Evolutionary conservation across 2,888 invertebrate species (phyloP).

Genomic region (Archips xylosteana): DNA sequence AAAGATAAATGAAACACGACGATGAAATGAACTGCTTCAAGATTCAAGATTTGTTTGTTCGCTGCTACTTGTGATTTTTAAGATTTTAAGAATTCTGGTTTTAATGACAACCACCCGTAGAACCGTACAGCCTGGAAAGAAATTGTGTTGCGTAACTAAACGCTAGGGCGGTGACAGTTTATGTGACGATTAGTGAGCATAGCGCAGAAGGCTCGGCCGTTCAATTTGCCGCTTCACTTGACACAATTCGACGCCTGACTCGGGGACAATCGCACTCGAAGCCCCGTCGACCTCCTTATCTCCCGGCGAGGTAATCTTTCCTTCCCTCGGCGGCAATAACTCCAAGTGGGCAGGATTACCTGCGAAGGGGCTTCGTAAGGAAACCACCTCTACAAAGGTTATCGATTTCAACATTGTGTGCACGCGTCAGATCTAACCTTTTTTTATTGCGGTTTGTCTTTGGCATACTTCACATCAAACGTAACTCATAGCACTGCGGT

Average conservation of each 20-base stretch:
- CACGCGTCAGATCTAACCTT: slow-evolving; percentile 65
- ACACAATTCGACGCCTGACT: slow-evolving; percentile 86
- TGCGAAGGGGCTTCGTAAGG: slow-evolving; percentile 81
- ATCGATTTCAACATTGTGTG: slow-evolving; percentile 82
- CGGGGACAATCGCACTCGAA: slow-evolving; percentile 85
- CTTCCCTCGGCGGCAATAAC: slow-evolving; percentile 85
- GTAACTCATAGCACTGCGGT: slow-evolving; percentile 18
- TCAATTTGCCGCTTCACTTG: slow-evolving; percentile 86
- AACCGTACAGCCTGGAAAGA: slow-evolving; percentile 48
- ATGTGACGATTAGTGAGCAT: slow-evolving; percentile 83
- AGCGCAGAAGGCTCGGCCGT: slow-evolving; percentile 83
- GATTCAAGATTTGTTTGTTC: not conserved
- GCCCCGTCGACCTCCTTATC: slow-evolving; percentile 85
- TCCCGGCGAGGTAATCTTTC: slow-evolving; percentile 85
- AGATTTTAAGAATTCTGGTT: not conserved
- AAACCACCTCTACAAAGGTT: slow-evolving; percentile 81
- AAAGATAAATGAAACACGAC: too few relatives aligned
- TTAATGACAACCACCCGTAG: slow-evolving; percentile 8
- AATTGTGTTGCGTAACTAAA: slow-evolving; percentile 79
- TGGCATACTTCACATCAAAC: slow-evolving; percentile 43
- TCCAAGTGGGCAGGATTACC: slow-evolving; percentile 86
- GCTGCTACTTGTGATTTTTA: not conserved
- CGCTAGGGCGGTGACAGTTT: slow-evolving; percentile 78
- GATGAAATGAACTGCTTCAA: too few relatives aligned
- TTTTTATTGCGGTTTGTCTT: slow-evolving; percentile 65